These are phyloP conservation scores for Mythimna vitellina DNA, from an alignment of 2,888 invertebrate genomes.

Conservation along the genomic window DNA sequence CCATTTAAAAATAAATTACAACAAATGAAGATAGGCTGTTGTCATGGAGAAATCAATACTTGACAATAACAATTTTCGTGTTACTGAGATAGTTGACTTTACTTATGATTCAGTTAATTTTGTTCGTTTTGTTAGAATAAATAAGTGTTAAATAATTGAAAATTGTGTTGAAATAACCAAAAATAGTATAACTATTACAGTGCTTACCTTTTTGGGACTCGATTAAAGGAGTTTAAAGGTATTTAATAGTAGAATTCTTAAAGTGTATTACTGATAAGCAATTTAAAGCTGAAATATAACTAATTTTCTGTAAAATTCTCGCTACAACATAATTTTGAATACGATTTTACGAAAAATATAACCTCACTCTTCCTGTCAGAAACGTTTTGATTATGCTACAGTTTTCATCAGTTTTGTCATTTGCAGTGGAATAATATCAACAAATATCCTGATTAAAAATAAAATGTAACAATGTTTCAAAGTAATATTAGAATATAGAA, in stretches of 20 bases:
- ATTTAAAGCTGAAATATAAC: background rate
- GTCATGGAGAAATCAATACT: slow-evolving; percentile 76
- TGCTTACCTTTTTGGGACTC: slow-evolving; percentile 51
- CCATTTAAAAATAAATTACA: slow-evolving; percentile 56
- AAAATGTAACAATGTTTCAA: background rate
- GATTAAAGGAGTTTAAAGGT: slow-evolving; percentile 27
- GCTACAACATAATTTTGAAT: background rate
- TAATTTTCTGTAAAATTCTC: background rate
- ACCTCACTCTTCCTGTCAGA: slow-evolving; percentile 38
- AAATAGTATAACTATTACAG: slow-evolving; percentile 23
- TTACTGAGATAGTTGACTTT: slow-evolving; percentile 44
- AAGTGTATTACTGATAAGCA: background rate
- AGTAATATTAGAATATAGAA: background rate
- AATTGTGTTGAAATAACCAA: slow-evolving; percentile 46
- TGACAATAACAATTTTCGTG: slow-evolving; percentile 64
- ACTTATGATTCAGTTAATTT: slow-evolving; percentile 57
- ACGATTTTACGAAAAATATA: slow-evolving; percentile 7
- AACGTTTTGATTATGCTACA: slow-evolving; percentile 46
- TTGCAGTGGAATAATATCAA: background rate
- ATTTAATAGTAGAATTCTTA: slow-evolving; percentile 2
- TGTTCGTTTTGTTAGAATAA: slow-evolving; percentile 48
- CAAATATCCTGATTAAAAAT: background rate
- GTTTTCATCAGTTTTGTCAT: slow-evolving; percentile 1
- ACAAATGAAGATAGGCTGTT: slow-evolving; percentile 72
- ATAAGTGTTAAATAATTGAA: slow-evolving; percentile 49